Base-by-base conservation (phyloP, 2,113 vertebrate species). In the Penelope pileata region DNA sequence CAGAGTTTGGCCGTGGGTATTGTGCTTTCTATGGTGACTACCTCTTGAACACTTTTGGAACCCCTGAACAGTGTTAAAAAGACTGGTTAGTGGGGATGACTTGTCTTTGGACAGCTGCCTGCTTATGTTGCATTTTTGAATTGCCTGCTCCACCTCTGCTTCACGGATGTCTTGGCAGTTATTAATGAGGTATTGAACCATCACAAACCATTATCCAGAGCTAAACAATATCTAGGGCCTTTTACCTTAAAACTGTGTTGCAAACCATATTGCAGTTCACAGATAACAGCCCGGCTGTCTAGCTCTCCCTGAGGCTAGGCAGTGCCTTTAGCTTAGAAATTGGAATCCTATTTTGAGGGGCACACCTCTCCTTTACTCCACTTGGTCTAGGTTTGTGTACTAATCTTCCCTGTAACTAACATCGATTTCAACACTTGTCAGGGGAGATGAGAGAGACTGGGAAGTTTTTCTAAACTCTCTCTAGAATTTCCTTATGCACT, bases 171-270 rank as follows among this genome's bases (percentile, higher is more conserved):
- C 34, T 83, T 91, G 53, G 83, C 77, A 78, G 70, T 95, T 89
- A 87, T 59, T 93, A 95, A 82, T 64, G 87, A 85, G 58, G 51
- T 95, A 47, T 68, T 93, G 91, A 96, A 58, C 90, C 43, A 53
- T 93, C 56, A 18, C 51, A 78, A 82, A 79, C 51, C 5, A 4
- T 48, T 74, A 83, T 63, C 68, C 56, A 40, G 1, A 4, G 76
- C 86, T 92, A 77, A 43, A 10, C 42, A 5, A 56, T 76, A 85
- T 64, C 66, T 45, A 40, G 2, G 5, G 66, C 84, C 92, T 78
- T 43, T 87, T 91, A 66, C 70, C 62, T 79, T 85, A 64, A 78
- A 95, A 72, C 29, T 40, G 6, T 73, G 43, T 63, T 91, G 78
- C 40, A 91, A 27, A 72, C 60, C 1, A 21, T 36, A 79, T 74